Base-by-base conservation (phyloP, 2,888 invertebrate species). In the Clostera curtula region DNA sequence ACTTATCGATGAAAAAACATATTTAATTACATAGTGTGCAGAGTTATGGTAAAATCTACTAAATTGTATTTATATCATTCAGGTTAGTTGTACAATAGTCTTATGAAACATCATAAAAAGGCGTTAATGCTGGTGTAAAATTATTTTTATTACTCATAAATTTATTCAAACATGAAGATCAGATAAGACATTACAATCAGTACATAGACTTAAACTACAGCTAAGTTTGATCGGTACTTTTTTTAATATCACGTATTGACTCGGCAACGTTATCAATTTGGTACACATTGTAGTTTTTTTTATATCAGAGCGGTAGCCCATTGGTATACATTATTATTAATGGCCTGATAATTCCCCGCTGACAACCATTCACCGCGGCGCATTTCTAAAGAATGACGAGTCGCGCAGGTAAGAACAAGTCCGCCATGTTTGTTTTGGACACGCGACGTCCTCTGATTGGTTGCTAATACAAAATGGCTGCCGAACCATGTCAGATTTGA, bases 381-480 rank as follows among this genome's bases (percentile, higher is more conserved):
- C 57, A 62, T 69, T 60, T 70, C 66, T 70, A 66, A 60, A 56
- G 59, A 76, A 66, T 72, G 64, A 60, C 58, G 54, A 52, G 49
- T 48, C 37, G 48, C 50, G 58, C 62, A 57, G 52, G 58, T 58
- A 59, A 40, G 28, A 42, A 40, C 29, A 29, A 22, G 20, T 49
- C 68, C 70, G 75, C 82, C 83, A 80, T 82, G 49, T 74, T 73
- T 62, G 45, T 54, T 61, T 49, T 36, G 39, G 39, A 36, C 43
- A 36, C 43, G 44, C 44, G 51, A 51, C 56, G 63, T 47, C 47
- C 43, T 55, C 56, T 69, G 66, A 82, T 83, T 83, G 82, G 83
- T 49, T 49, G 43, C 39, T 40, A 31, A 40, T 34, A 40, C 64
- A 80, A 80, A 56, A 83, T 83, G 83, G 82, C 70, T 57, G 71